phyloP scores from a whole-genome alignment of 2,888 invertebrate genomes.

The Morpho achilles region DNA sequence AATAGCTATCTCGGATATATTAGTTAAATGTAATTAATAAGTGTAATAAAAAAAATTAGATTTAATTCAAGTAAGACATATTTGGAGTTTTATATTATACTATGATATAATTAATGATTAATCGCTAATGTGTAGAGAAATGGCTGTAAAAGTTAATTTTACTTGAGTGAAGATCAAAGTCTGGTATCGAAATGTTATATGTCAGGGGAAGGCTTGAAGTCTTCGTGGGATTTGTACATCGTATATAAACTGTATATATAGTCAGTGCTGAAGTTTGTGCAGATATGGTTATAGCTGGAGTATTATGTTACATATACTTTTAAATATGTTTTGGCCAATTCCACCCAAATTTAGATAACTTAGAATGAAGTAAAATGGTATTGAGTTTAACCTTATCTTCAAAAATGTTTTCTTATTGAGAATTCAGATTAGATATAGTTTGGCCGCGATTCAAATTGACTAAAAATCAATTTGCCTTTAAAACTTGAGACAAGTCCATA shows the following conservation, averaged over 20 bases:
- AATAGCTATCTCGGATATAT: slow-evolving; percentile 12
- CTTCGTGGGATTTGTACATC: slow-evolving; percentile 14
- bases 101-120: slow-evolving; percentile 4
- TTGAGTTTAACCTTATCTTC: no score
- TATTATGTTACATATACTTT: neutral
- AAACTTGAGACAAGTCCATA: no score
- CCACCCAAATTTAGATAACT: no score
- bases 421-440: no score
- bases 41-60: slow-evolving; percentile 8
- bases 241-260: slow-evolving; percentile 14
- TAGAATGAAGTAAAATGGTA: no score
- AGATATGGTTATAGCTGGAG: slow-evolving; percentile 3
- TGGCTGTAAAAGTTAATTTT: slow-evolving; percentile 7
- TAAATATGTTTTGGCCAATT: no score
- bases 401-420: no score
- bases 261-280: neutral
- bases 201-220: slow-evolving; percentile 10
- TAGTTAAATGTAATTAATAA: slow-evolving; percentile 17
- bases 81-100: slow-evolving; percentile 14
- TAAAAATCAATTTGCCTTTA: no score
- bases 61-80: slow-evolving; percentile 6
- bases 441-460: no score
- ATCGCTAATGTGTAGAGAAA: slow-evolving; percentile 5
- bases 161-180: slow-evolving; percentile 7
- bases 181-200: slow-evolving; percentile 7